Percentiles rank a stretch among this genome's conserved stretches.
Conservation (phyloP, 2,113 vertebrate species). For the Silurus glanis region DNA sequence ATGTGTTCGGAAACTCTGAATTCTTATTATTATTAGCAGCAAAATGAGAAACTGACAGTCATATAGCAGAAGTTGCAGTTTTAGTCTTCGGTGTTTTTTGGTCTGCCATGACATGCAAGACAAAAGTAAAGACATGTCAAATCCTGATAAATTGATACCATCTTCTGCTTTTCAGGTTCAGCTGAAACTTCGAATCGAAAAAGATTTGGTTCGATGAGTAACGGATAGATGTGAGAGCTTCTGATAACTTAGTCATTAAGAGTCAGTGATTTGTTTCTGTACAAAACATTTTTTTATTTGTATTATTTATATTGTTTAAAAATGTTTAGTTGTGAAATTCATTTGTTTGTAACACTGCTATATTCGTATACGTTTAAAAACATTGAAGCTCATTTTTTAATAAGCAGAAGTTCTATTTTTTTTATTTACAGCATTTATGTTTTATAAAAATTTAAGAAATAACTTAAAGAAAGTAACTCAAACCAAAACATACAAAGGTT, state of each 20-base stretch:
- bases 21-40: background rate
- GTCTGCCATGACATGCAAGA: background rate
- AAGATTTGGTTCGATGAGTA: background rate
- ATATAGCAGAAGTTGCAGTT: background rate
- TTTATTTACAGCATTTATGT: no score
- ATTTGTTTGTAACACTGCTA: background rate
- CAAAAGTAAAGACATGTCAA: slow-evolving; percentile 11
- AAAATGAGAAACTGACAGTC: background rate
- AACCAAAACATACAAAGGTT: background rate
- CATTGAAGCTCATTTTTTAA: no score
- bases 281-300: background rate
- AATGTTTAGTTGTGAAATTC: background rate
- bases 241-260: background rate
- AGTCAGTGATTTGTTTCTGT: background rate
- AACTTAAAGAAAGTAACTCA: background rate
- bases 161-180: slow-evolving; percentile 19
- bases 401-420: no score
- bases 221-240: background rate
- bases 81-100: background rate
- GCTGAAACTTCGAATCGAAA: background rate
- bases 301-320: background rate
- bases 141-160: background rate
- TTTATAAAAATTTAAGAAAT: no score
- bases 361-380: background rate
- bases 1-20: background rate